These are phyloP conservation scores for Salvelinus namaycush DNA, from an alignment of 2,113 vertebrate species.

Conservation along the genomic window DNA sequence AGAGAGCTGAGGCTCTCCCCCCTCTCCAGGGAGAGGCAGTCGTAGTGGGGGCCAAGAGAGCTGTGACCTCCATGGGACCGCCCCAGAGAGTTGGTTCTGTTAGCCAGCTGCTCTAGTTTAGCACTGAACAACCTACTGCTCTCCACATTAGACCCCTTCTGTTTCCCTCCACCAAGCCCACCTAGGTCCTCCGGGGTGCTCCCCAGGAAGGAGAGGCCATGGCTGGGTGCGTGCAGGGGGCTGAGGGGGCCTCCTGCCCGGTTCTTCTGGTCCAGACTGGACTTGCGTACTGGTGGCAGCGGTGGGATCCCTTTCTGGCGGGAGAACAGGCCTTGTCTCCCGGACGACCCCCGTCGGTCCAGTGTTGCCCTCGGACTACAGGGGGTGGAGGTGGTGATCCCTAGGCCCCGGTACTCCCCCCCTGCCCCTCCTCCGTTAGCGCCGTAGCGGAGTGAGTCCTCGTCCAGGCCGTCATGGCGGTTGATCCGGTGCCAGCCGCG, in stretches of 20 bases:
- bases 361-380: constrained; percentile 72
- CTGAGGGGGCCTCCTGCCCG: constrained; percentile 64
- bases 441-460: background rate
- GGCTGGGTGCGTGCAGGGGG: constrained; percentile 24
- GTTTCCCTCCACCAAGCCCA: constrained; percentile 53
- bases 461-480: constrained; percentile 71
- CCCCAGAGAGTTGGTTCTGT: constrained; percentile 83
- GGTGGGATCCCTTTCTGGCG: constrained; percentile 76
- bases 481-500: constrained; percentile 66
- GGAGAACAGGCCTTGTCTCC: constrained; percentile 76
- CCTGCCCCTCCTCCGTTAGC: constrained; percentile 65
- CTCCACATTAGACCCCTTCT: constrained; percentile 73
- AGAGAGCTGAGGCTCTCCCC: constrained; percentile 85
- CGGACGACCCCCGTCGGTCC: constrained; percentile 77
- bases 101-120: constrained; percentile 78
- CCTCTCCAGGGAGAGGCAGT: constrained; percentile 90
- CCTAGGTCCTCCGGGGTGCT: constrained; percentile 19
- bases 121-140: constrained; percentile 87
- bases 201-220: constrained; percentile 6
- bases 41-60: constrained; percentile 78
- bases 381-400: constrained; percentile 84
- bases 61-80: constrained; percentile 69
- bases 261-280: constrained; percentile 89
- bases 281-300: constrained; percentile 88
- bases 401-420: constrained; percentile 75